phyloP scores from a whole-genome alignment of 2,113 vertebrate genomes.

The Zapornia atra region DNA sequence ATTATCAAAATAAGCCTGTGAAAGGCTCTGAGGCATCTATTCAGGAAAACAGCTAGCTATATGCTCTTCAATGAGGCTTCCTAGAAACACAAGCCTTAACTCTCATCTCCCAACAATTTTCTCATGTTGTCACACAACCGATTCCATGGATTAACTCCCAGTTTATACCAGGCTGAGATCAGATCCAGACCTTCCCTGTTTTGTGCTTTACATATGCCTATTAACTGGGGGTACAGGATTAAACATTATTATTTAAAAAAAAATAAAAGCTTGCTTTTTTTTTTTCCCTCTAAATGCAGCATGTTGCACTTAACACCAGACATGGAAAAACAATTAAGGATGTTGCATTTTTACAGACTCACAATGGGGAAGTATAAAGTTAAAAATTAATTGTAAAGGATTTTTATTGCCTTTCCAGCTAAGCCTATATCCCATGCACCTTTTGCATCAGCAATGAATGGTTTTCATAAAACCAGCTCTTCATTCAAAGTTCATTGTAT shows the following conservation, averaged over 20 bases:
- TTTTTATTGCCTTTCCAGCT: not conserved
- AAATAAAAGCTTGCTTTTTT: not conserved
- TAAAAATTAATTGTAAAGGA: not conserved
- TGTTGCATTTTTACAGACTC: not conserved
- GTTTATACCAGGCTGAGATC: not conserved
- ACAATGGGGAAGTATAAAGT: not conserved
- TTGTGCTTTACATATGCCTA: not conserved
- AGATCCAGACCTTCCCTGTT: not conserved
- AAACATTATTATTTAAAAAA: not conserved
- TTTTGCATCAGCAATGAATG: not conserved
- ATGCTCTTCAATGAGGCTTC: slow-evolving; percentile 15
- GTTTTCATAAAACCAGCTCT: not conserved
- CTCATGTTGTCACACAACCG: not conserved
- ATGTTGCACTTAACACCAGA: not conserved
- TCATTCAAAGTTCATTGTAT: slow-evolving; percentile 6
- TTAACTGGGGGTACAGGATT: not conserved
- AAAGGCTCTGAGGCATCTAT: slow-evolving; percentile 27
- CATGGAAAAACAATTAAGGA: not conserved
- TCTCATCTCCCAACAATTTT: slow-evolving; percentile 35
- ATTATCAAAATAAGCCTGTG: slow-evolving; percentile 34
- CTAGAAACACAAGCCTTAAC: slow-evolving; percentile 26
- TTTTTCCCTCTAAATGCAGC: not conserved
- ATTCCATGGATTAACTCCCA: not conserved
- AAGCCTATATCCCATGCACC: not conserved
- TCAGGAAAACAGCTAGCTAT: slow-evolving; percentile 29